A percentile compares a stretch with the other conserved stretches of the same genome.
These are phyloP conservation scores for Yasuhikotakia modesta DNA, from an alignment of 2,797 vertebrate genomes.

Conservation along the genomic window DNA sequence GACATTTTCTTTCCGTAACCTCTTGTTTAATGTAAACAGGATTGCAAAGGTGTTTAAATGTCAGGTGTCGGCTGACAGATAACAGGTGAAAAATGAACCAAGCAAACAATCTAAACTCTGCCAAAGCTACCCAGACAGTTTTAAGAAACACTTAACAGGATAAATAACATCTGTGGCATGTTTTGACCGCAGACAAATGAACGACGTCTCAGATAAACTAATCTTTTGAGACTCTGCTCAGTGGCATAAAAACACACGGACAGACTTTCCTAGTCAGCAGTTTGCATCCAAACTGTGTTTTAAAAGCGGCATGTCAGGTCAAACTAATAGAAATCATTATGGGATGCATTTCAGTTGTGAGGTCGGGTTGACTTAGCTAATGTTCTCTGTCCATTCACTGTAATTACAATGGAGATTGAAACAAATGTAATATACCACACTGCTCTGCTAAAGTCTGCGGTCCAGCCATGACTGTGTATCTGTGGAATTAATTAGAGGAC, in stretches of 20 bases:
- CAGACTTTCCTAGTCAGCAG: neutral
- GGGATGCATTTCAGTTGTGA: constrained; percentile 25
- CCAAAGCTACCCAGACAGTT: neutral
- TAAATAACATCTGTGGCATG: neutral
- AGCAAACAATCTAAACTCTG: neutral
- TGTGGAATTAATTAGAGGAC: constrained; percentile 9
- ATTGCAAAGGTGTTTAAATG: constrained; percentile 1
- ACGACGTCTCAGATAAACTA: neutral
- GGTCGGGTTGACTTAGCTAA: constrained; percentile 51
- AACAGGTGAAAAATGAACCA: neutral
- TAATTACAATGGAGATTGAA: neutral
- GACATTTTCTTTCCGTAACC: constrained; percentile 1
- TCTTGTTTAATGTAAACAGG: neutral
- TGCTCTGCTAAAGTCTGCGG: neutral
- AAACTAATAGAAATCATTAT: constrained; percentile 50
- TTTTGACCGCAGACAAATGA: neutral
- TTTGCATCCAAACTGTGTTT: constrained; percentile 47
- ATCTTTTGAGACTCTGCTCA: neutral
- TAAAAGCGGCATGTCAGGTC: constrained; percentile 40
- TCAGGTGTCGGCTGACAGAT: neutral
- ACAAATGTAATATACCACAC: constrained; percentile 13
- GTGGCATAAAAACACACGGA: constrained; percentile 1
- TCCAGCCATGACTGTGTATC: neutral
- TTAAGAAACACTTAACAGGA: neutral
- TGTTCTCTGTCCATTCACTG: constrained; percentile 15